Base-by-base conservation (phyloP, 2,797 vertebrate species). In the Anomalospiza imberbis region DNA sequence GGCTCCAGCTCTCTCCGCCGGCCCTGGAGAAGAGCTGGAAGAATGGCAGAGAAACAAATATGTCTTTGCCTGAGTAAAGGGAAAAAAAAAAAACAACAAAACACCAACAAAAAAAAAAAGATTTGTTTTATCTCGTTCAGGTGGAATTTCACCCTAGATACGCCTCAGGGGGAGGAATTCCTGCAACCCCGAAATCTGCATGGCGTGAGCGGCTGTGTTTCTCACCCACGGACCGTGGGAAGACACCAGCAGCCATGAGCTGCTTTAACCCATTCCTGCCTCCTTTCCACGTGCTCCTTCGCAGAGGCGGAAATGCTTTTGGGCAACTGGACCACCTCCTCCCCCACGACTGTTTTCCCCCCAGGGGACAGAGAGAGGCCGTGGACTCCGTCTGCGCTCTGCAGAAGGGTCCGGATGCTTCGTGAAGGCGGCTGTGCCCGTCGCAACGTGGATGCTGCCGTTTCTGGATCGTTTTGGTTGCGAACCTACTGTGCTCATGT, bases 401-500 rank as follows among this genome's bases (percentile, higher is more conserved):
- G 88, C 70, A 89, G 76, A 78, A 85, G 73, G 54, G 32, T 25
- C 65, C 22, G 65, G 61, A 55, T 32, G 57, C 38, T 68, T 14
- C 42, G 11, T 32, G 38, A 17, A 38, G 68, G 57, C 8, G 44
- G 60, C 85, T 42, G 42, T 55, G 51, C 54, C 58, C 26, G 13
- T 44, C 55, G 8, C 67, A 62, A 65, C 6, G 15, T 12, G 73
- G 61, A 25, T 65, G 76, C 68, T 88, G 83, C 62, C 13, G 12
- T 62, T 75, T 47, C 93, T 71, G 63, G 42, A 78, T n/a, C 81
- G 26, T 44, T 92, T 81, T 32, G 51, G 28, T 36, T n/a, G 90
- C 54, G 78, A 83, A 92, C 53, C 48, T 78, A 68, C 76, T 40
- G 93, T 22, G 44, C 89, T 96, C 87, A 68, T 44, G 84, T 95